These are phyloP conservation scores for Megalops cyprinoides DNA, from an alignment of 2,797 vertebrate species.

Conservation along the genomic window DNA sequence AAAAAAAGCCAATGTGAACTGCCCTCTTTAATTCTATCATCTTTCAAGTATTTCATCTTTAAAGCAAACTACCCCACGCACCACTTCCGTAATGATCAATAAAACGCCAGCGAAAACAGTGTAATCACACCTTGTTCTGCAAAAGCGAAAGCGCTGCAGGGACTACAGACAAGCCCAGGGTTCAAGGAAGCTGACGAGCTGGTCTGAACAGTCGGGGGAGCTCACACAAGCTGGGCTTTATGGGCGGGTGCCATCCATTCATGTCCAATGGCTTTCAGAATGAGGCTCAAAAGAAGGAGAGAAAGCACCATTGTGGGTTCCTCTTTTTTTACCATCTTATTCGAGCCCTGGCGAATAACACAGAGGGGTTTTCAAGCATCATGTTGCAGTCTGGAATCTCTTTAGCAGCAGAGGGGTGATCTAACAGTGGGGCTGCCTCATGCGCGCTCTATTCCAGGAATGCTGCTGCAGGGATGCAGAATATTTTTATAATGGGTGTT, in stretches of 20 bases:
- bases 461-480: slow-evolving; percentile 20
- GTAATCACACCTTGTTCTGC: not conserved
- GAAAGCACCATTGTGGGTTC: slow-evolving; percentile 8
- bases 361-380: slow-evolving; percentile 24
- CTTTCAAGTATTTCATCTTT: slow-evolving; percentile 11
- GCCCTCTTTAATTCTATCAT: slow-evolving; percentile 15
- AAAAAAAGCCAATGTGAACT: slow-evolving; percentile 3
- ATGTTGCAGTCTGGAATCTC: slow-evolving; percentile 24
- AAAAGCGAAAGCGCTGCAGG: not conserved
- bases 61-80: not conserved
- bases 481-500: slow-evolving; percentile 37
- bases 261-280: slow-evolving; percentile 2
- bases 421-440: slow-evolving; percentile 9
- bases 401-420: slow-evolving; percentile 24
- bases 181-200: not conserved
- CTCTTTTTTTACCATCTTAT: not conserved
- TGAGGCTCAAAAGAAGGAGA: slow-evolving; percentile 36
- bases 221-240: not conserved
- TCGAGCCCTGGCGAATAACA: slow-evolving; percentile 7
- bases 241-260: slow-evolving; percentile 5
- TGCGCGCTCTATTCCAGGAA: not conserved
- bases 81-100: not conserved
- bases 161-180: not conserved
- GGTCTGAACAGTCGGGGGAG: not conserved
- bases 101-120: not conserved